Evolutionary conservation across 2,113 vertebrate species (phyloP).

Genomic region (Oophaga pumilio): DNA sequence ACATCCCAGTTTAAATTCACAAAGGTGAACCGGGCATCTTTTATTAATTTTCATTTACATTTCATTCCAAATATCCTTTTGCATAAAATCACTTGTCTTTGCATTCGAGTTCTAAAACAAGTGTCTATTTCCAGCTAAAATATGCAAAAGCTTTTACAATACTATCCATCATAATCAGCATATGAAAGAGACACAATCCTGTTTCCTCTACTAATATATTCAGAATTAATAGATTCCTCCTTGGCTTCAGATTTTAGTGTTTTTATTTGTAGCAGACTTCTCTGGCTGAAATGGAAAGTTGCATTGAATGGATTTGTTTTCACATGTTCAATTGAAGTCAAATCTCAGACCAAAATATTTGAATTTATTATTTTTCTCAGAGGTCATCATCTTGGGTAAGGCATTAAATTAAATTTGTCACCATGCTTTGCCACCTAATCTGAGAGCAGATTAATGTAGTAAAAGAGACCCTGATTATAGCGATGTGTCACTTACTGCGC

Average conservation of each 20-base stretch:
- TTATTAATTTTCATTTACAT: conserved; percentile 24
- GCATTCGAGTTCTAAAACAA: conserved; percentile 30
- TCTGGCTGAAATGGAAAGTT: background rate
- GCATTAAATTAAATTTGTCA: no score
- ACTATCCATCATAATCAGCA: conserved; percentile 37
- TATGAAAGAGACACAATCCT: conserved; percentile 18
- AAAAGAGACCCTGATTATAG: no score
- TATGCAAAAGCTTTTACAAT: conserved; percentile 36
- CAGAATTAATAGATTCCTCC: conserved; percentile 37
- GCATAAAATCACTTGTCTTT: conserved; percentile 4
- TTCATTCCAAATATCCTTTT: conserved; percentile 24
- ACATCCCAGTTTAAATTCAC: conserved; percentile 1
- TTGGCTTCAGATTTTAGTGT: conserved; percentile 7
- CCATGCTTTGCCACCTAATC: no score
- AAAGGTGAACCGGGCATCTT: conserved; percentile 28
- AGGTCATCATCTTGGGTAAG: no score
- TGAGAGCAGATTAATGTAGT: no score
- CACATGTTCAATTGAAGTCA: background rate
- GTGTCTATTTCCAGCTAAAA: conserved; percentile 28
- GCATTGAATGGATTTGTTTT: background rate
- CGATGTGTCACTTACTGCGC: no score
- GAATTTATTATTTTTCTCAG: background rate
- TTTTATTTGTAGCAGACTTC: background rate
- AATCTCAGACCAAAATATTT: background rate
- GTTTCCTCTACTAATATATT: conserved; percentile 29